Base-by-base conservation (phyloP, 2,888 invertebrate genomes). In the Morpho deidamia region DNA sequence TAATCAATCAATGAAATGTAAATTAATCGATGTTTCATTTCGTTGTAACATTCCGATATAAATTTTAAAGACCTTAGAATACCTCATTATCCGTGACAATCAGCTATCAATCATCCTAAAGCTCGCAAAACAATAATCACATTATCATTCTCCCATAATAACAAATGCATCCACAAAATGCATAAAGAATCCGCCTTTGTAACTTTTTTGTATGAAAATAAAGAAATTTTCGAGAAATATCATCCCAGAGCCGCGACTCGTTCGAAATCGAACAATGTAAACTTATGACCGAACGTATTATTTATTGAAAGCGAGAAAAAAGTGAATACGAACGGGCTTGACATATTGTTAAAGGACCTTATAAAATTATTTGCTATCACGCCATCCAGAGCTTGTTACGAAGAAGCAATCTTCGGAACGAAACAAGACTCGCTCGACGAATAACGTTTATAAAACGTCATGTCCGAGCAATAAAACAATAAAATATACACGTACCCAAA, bases 311-410 rank as follows among this genome's bases (percentile, higher is more conserved):
- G 81, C 74, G 76, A 78, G 77, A 81, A 84, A 82, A 83, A 84
- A 79, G 71, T 68, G 67, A 69, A 72, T 69, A 71, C 70, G 71
- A 74, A 76, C 68, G 72, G 69, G 68, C 72, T 83, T 86, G 87
- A 87, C 88, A 88, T 88, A 87, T 88, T 87, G 86, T 81, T 83
- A 81, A 84, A 74, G 78, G 83, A 69, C 72, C 80, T 81, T 86
- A 86, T 86, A 83, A 87, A 86, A 86, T 88, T 87, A 87, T 86
- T 88, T 85, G 84, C 85, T 84, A 86, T 87, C 86, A 87, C 85
- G 86, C 87, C 82, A 87, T 78, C 76, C 79, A 67, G 66, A 67
- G 60, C 74, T 74, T 75, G 80, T 77, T 78, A 76, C 78, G 72
- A 75, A 80, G 81, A 77, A 78, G 81, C 76, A 75, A 81, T 74